Percentiles rank a stretch among this genome's conserved stretches.
These are phyloP conservation scores for Cryptoprocta ferox DNA, from an alignment of 2,797 vertebrate genomes.

Conservation along the genomic window DNA sequence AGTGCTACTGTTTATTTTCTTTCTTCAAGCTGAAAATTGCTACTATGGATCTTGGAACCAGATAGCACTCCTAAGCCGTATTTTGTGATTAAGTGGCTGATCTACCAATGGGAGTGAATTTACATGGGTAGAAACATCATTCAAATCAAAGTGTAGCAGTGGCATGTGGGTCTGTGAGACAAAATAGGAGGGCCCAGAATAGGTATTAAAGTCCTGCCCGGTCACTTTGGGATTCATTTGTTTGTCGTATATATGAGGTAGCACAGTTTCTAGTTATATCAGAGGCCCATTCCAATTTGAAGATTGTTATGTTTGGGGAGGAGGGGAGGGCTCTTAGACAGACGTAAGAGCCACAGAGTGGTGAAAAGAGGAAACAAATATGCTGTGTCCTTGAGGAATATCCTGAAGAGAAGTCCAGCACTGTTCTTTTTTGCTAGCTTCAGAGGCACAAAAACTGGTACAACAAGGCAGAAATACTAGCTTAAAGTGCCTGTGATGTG, in stretches of 20 bases:
- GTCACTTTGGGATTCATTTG: neutral
- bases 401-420: neutral
- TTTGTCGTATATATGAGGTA: neutral
- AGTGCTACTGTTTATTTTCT: neutral
- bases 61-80: neutral
- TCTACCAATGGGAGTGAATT: neutral
- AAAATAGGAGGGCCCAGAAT: neutral
- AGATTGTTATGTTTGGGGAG: neutral
- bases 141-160: neutral
- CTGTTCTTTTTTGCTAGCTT: neutral
- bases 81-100: neutral
- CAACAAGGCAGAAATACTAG: neutral
- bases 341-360: neutral
- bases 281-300: neutral
- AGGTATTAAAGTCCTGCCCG: neutral
- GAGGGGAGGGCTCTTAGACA: neutral
- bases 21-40: neutral
- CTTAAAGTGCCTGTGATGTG: neutral
- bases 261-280: neutral
- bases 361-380: neutral
- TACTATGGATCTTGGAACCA: neutral
- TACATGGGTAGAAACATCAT: neutral
- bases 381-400: neutral
- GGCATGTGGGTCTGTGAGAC: neutral
- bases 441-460: neutral